Evolutionary conservation across 1,140 invertebrate genomes (phyloP).

Genomic region (Drosophila sp.): DNA sequence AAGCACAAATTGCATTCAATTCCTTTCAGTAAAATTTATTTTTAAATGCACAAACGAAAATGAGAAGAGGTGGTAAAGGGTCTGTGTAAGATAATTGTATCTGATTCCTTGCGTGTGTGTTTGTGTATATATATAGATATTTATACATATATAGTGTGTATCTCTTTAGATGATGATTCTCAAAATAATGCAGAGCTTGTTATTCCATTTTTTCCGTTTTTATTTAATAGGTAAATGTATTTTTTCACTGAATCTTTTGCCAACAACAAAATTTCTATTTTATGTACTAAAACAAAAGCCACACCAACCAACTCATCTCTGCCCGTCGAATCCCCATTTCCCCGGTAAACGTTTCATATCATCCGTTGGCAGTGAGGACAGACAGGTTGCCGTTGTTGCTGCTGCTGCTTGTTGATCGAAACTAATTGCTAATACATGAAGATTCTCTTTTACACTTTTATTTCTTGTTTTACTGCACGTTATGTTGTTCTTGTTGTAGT

Average conservation of each 20-base stretch:
- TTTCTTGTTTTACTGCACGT: slow-evolving; percentile 50
- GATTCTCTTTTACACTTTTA: slow-evolving; percentile 68
- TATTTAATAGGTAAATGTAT: slow-evolving; percentile 76
- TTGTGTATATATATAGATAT: slow-evolving; percentile 15
- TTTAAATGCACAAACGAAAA: slow-evolving; percentile 64
- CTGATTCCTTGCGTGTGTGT: slow-evolving; percentile 14
- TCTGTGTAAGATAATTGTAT: slow-evolving; percentile 4
- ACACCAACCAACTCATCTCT: slow-evolving; percentile 39
- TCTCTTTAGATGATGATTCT: not conserved
- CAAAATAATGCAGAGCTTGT: slow-evolving; percentile 46
- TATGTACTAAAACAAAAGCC: slow-evolving; percentile 68
- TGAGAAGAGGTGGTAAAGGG: not conserved
- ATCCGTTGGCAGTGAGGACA: slow-evolving; percentile 41
- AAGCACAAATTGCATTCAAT: slow-evolving; percentile 6
- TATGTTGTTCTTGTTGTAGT: slow-evolving; percentile 36
- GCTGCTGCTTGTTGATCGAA: slow-evolving; percentile 29
- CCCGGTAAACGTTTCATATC: slow-evolving; percentile 16
- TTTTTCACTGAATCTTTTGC: slow-evolving; percentile 66
- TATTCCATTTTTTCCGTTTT: slow-evolving; percentile 30
- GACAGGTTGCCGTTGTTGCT: not conserved
- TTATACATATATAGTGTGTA: slow-evolving; percentile 20
- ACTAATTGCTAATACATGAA: slow-evolving; percentile 63
- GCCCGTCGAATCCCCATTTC: slow-evolving; percentile 18
- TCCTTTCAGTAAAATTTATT: slow-evolving; percentile 48
- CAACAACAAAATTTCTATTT: slow-evolving; percentile 68